Evolutionary conservation across 1,140 invertebrate genomes (phyloP), one percentile per base, ranked within the genome.

Genomic region (Ganaspis sp.): DNA sequence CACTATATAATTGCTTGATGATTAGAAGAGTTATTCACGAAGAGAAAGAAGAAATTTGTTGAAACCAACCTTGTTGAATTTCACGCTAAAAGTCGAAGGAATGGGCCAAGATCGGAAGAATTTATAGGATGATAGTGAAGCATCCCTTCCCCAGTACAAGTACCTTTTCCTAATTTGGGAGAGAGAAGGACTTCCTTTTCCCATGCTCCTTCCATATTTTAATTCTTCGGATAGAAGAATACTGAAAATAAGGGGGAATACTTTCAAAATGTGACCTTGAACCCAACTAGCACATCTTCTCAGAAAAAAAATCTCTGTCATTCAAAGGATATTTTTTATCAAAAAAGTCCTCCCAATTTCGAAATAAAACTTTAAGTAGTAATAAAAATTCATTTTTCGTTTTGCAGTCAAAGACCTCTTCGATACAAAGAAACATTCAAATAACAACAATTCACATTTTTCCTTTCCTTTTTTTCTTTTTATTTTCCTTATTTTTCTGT

Each of bases 211-310:
- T 26, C 54, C 9, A 23, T 19, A 23, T 26, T 26, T 26, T 15
- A 26, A 58, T 64, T 15, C 21, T 64, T 26, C 15, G 4, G 42
- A n/a, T 45, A 45, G 42, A 45, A 15, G 42, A 45, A 4, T 45
- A 45, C 1, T 45, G 42, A 15, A 45, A 45, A 34, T n/a, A 45
- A 15, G 26, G 21, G 23, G 54, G 9, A 64, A 23, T 29, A 37
- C 37, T 23, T 70, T 4, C 69, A 45, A 38, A 19, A 6, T 17
- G 38, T 73, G 76, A 73, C 79, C 78, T 80, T 80, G 76, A 80
- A 79, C 64, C 17, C 23, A 70, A 45, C 42, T n/a, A 15, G 9
- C 9, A 12, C 12, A 45, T 12, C 42, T 45, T 45, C 12, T 12
- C n/a, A 45, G 9, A n/a, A 45, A 45, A 45, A 45, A n/a, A 0